Base-by-base conservation (phyloP, 2,888 invertebrate species). In the Cerastis leucographa region DNA sequence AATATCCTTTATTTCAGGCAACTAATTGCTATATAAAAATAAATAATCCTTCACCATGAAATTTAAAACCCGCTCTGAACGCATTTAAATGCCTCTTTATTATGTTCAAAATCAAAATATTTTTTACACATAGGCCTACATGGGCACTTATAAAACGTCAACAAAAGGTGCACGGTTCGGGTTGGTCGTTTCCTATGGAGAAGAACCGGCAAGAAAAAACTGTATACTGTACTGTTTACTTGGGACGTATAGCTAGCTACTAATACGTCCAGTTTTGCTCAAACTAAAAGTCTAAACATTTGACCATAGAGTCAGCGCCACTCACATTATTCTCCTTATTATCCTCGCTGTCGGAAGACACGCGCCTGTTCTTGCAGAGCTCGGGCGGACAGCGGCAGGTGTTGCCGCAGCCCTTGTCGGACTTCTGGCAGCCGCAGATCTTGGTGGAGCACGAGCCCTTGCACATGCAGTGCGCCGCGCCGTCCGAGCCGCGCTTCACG, bases 351-450 rank as follows among this genome's bases (percentile, higher is more conserved):
- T 94, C 95, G 6, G 93, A 91, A 5, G 87, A 86, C 11, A 73
- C 69, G 0, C 90, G 81, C 0, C 93, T 80, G 86, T 96, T 96
- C 89, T 91, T 92, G 91, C 96, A 97, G 0, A 92, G 87, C 14
- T 91, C 93, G 0, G 91, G 85, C 85, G 94, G 94, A 80, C 98
- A 98, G 69, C 97, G 96, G 87, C 98, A 98, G 0, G 94, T 88
- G 44, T 40, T 35, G 0, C 93, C 90, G 87, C 98, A 98, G 0
- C 90, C 89, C 56, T 87, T 85, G 6, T 92, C 93, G 2, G 95
- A 89, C 92, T 97, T 97, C 9, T 97, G 95, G 83, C 98, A 98
- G 29, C 97, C 96, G 91, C 98, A 98, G 71, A 97, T 89, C 88
- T 97, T 96, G 51, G 96, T 97, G 77, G 94, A 91, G 89, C 98